Conservation (phyloP, 2,113 vertebrate genomes). For the Hirundichthys speculiger region DNA sequence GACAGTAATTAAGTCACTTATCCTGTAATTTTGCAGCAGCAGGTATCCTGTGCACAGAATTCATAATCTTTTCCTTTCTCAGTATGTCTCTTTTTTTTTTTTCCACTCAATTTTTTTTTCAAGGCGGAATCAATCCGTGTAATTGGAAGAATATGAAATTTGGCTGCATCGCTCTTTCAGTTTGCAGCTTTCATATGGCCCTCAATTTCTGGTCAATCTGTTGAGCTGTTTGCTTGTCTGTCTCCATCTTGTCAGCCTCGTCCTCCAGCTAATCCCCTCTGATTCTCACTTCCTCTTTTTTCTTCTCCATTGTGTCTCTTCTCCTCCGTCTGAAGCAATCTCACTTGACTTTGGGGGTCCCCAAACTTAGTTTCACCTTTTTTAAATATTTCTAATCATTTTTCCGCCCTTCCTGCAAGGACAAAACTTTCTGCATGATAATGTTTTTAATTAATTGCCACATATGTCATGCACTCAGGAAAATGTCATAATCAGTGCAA, state of each 20-base stretch:
- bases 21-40: slow-evolving; percentile 60
- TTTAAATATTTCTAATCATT: slow-evolving; percentile 43
- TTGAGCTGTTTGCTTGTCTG: slow-evolving; percentile 64
- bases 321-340: slow-evolving; percentile 25
- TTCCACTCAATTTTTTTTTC: background rate
- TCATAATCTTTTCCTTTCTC: slow-evolving; percentile 25
- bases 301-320: slow-evolving; percentile 1
- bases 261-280: slow-evolving; percentile 52
- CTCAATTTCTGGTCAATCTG: slow-evolving; percentile 65
- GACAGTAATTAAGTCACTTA: slow-evolving; percentile 72
- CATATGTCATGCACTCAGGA: no score
- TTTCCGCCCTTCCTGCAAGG: slow-evolving; percentile 26
- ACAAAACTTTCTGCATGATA: slow-evolving; percentile 34
- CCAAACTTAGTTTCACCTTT: slow-evolving; percentile 40
- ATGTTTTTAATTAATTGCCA: background rate
- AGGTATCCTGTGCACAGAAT: slow-evolving; percentile 59
- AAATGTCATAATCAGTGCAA: no score
- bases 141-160: slow-evolving; percentile 44
- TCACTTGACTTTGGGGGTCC: no score
- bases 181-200: slow-evolving; percentile 36
- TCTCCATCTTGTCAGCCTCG: slow-evolving; percentile 46
- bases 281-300: slow-evolving; percentile 10
- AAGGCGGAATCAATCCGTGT: background rate
- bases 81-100: background rate
- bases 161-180: slow-evolving; percentile 42